A percentile compares a stretch with the other conserved stretches of the same genome.
These are phyloP conservation scores for Eleginops maclovinus DNA, from an alignment of 2,113 vertebrate genomes.

Conservation along the genomic window DNA sequence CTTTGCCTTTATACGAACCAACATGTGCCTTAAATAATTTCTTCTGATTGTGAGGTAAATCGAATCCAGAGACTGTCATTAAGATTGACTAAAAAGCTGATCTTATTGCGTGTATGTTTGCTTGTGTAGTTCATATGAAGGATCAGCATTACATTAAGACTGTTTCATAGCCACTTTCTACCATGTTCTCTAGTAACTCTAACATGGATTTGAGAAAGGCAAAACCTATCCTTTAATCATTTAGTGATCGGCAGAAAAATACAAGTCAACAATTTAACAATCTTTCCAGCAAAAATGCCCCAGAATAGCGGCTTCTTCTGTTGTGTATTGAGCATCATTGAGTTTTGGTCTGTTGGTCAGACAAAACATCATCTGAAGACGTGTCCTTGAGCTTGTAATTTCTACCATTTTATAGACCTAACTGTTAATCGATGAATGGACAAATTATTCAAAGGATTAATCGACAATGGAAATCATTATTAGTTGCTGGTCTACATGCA, in stretches of 20 bases:
- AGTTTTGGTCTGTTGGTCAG: not conserved
- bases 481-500: not conserved
- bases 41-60: not conserved
- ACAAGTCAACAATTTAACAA: not conserved
- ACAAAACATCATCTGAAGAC: not conserved
- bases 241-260: not conserved
- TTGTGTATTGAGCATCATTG: not conserved
- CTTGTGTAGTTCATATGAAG: not conserved
- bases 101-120: not conserved
- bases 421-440: conserved; percentile 14
- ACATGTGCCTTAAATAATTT: too few species aligned
- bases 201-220: not conserved
- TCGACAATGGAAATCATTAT: not conserved
- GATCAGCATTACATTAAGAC: not conserved
- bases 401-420: conserved; percentile 21
- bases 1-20: not conserved
- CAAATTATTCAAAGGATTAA: not conserved
- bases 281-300: not conserved
- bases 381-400: not conserved
- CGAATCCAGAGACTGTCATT: not conserved
- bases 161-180: not conserved
- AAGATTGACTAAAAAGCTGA: not conserved
- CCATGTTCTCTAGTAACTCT: too few species aligned
- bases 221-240: not conserved
- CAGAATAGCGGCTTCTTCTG: not conserved